phyloP scores from a whole-genome alignment of 2,888 invertebrate genomes.

The Andrena praecox region DNA sequence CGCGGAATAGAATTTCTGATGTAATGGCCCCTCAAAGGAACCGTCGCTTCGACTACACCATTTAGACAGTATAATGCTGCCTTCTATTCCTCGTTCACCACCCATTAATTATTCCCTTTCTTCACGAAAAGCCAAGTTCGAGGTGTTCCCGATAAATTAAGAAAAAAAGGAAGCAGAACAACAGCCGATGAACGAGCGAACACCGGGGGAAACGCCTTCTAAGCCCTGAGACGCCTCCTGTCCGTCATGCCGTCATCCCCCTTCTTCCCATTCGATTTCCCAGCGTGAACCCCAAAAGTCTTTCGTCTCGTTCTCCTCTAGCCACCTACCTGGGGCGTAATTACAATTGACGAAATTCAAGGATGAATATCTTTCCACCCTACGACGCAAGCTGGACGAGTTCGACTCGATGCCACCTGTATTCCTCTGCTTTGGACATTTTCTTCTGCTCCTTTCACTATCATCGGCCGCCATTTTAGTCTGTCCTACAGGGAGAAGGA shows the following conservation, averaged over 20 bases:
- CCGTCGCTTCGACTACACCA: background rate
- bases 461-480: no score
- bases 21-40: background rate
- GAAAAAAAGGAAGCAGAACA: slow-evolving; percentile 51
- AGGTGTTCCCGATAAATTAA: slow-evolving; percentile 37
- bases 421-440: no score
- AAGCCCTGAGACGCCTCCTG: slow-evolving; percentile 81
- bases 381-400: no score
- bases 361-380: slow-evolving; percentile 50
- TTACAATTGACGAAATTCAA: slow-evolving; percentile 77
- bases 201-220: slow-evolving; percentile 74
- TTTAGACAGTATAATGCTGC: background rate
- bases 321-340: slow-evolving; percentile 76
- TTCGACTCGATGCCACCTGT: no score
- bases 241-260: slow-evolving; percentile 80
- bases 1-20: background rate
- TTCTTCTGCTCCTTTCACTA: no score
- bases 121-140: slow-evolving; percentile 6
- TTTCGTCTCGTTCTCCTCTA: slow-evolving; percentile 52
- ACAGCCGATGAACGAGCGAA: slow-evolving; percentile 74
- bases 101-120: slow-evolving; percentile 30
- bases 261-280: slow-evolving; percentile 74
- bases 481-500: background rate
- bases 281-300: slow-evolving; percentile 65
- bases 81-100: background rate